Percentiles rank a stretch among this genome's conserved stretches.
These are phyloP conservation scores for Myotis yumanensis DNA, from an alignment of 2,113 vertebrate species.

Conservation along the genomic window DNA sequence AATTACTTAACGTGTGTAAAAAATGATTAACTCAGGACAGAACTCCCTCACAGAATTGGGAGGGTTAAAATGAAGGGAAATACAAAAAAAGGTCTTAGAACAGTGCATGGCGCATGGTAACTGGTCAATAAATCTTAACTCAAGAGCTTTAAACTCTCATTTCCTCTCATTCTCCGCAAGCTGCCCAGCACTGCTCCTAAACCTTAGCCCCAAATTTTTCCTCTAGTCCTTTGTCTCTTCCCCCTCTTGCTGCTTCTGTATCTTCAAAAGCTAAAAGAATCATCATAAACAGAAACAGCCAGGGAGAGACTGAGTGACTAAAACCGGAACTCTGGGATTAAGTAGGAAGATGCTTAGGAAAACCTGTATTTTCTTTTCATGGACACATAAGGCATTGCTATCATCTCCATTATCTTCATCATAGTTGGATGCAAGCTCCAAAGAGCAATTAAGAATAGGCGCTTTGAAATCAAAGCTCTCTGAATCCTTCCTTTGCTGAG, in stretches of 20 bases:
- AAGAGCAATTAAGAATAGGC: not conserved
- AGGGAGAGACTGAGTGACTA: not conserved
- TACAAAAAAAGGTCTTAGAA: not conserved
- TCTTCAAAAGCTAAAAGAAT: not conserved
- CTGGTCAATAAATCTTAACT: not conserved
- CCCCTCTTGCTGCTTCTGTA: not conserved
- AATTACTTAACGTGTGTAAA: not conserved
- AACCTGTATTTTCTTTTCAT: not conserved
- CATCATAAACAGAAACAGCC: not conserved
- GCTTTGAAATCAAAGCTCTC: not conserved
- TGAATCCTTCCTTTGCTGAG: not conserved
- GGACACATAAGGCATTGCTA: not conserved
- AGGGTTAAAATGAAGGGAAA: constrained; percentile 10
- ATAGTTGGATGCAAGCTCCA: not conserved
- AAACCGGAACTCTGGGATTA: not conserved
- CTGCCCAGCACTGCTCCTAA: not conserved
- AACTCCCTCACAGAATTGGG: not conserved
- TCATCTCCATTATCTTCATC: not conserved
- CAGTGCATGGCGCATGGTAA: not conserved
- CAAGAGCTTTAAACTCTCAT: not conserved
- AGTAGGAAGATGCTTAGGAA: not conserved
- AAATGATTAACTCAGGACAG: not conserved
- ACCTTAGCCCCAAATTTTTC: not conserved
- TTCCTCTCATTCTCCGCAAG: not conserved
- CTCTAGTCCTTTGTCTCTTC: not conserved